A percentile compares a stretch with the other conserved stretches of the same genome.
Evolutionary conservation across 1,140 invertebrate genomes (phyloP).

Genomic region (Drosophila nigrodunni): DNA sequence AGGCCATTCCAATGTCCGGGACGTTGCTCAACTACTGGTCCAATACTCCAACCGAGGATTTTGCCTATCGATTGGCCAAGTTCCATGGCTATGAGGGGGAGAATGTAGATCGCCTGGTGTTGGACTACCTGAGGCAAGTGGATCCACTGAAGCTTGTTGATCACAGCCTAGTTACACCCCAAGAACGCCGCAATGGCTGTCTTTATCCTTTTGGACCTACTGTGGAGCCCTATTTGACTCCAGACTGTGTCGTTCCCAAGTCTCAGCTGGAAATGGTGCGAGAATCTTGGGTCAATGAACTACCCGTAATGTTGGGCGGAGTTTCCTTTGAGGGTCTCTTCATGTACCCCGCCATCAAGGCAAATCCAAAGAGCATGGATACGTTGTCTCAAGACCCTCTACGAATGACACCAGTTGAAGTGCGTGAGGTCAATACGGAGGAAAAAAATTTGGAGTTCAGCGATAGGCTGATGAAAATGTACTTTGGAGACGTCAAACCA

Average conservation of each 20-base stretch:
- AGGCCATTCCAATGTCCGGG: constrained; percentile 87
- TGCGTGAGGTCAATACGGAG: constrained; percentile 38
- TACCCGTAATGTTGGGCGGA: constrained; percentile 83
- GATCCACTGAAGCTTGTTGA: constrained; percentile 52
- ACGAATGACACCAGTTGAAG: constrained; percentile 53
- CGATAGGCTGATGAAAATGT: constrained; percentile 44
- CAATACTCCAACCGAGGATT: constrained; percentile 84
- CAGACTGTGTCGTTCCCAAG: constrained; percentile 72
- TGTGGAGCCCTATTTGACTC: constrained; percentile 75
- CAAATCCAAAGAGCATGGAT: constrained; percentile 50
- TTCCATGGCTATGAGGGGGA: constrained; percentile 61
- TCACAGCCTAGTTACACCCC: constrained; percentile 36
- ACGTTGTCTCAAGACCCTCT: constrained; percentile 49
- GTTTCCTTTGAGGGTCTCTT: constrained; percentile 79
- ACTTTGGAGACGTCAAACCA: constrained; percentile 64
- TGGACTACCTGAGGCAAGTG: constrained; percentile 77
- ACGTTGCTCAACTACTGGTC: constrained; percentile 85
- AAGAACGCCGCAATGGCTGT: constrained; percentile 60
- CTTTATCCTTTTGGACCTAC: constrained; percentile 75
- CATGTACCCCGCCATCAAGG: constrained; percentile 68
- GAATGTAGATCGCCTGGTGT: constrained; percentile 69
- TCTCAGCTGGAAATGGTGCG: constrained; percentile 67
- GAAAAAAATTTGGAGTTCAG: constrained; percentile 45
- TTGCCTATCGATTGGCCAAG: constrained; percentile 64
- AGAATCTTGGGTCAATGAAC: constrained; percentile 74